These are phyloP conservation scores for Aricia agestis DNA, from an alignment of 1,140 invertebrate species.

Conservation along the genomic window DNA sequence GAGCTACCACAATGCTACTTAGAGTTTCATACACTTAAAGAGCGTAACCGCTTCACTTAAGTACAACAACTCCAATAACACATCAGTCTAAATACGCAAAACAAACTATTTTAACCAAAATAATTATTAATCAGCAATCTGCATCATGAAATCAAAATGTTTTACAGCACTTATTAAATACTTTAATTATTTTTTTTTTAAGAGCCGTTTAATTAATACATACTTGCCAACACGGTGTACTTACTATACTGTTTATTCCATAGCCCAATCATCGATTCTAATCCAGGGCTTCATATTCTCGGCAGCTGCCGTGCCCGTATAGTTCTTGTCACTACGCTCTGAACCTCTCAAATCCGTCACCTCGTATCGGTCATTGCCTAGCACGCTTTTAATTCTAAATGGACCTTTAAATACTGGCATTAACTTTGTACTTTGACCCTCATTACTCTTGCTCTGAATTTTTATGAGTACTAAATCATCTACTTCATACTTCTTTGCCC, in stretches of 20 bases:
- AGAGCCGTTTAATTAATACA: neutral
- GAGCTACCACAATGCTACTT: neutral
- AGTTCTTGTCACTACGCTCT: neutral
- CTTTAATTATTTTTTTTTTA: no score
- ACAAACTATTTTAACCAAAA: neutral
- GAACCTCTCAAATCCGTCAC: conserved; percentile 8
- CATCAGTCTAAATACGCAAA: neutral
- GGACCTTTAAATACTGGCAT: conserved; percentile 11
- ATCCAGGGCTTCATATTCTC: conserved; percentile 19
- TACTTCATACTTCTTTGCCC: neutral
- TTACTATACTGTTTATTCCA: neutral
- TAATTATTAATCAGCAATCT: neutral
- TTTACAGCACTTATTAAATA: neutral
- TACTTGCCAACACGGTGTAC: conserved; percentile 13
- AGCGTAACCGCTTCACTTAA: neutral
- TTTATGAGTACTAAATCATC: conserved; percentile 4
- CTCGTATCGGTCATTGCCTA: conserved; percentile 18
- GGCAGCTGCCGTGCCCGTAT: neutral
- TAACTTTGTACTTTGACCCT: conserved; percentile 13
- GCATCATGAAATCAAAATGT: no score
- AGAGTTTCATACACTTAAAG: neutral
- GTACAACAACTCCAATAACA: neutral
- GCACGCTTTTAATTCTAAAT: conserved; percentile 15
- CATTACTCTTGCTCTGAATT: conserved; percentile 2
- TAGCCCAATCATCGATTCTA: neutral